Percentiles rank a stretch among this genome's conserved stretches.
phyloP scores from a whole-genome alignment of 2,113 vertebrate species.

The Dicerorhinus sumatrensis region DNA sequence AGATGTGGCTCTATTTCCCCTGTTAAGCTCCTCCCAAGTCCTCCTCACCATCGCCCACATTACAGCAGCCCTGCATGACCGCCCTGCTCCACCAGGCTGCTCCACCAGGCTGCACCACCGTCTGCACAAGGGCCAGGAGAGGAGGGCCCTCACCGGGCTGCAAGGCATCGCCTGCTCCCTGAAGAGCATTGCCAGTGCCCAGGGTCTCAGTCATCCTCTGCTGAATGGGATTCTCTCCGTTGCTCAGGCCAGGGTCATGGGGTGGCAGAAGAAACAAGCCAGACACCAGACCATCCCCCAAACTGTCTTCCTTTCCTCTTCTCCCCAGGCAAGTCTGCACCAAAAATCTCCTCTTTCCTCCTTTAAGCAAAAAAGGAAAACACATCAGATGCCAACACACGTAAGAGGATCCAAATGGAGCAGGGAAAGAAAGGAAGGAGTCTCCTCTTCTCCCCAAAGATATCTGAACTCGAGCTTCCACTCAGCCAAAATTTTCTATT shows the following conservation, averaged over 20 bases:
- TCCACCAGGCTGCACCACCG: not conserved
- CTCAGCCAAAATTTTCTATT: not conserved
- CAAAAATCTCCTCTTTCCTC: not conserved
- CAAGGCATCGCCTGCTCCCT: accelerated
- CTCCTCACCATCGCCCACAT: accelerated
- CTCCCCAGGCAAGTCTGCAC: not conserved
- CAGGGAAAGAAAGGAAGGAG: not conserved
- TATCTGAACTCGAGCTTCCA: not conserved
- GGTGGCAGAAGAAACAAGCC: not conserved
- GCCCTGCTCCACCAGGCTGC: not conserved
- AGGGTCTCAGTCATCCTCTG: no score
- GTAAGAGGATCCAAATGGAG: not conserved
- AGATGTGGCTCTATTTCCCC: not conserved
- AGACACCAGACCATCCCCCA: no score
- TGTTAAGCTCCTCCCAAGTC: not conserved
- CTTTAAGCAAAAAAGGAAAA: not conserved
- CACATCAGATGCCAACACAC: not conserved
- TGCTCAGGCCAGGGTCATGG: not conserved
- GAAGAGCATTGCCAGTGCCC: not conserved
- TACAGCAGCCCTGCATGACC: not conserved
- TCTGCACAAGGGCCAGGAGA: not conserved
- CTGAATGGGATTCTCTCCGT: not conserved
- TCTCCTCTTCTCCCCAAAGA: not conserved
- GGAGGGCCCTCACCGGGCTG: not conserved
- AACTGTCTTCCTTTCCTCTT: no score